These are phyloP conservation scores for Cryptocephalus primarius DNA, from an alignment of 2,888 invertebrate genomes.

Conservation along the genomic window DNA sequence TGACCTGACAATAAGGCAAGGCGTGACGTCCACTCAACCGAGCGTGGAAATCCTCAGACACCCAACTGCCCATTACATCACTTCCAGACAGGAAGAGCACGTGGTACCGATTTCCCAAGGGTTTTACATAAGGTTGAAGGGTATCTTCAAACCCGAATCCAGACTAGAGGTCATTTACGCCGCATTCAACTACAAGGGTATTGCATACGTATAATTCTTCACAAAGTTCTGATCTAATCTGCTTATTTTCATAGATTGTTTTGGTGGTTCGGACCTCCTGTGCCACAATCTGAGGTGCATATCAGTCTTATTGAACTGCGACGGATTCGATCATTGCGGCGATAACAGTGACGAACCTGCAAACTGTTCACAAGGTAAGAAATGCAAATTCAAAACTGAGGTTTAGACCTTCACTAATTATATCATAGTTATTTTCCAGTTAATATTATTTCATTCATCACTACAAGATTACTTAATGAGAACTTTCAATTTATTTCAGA, in stretches of 20 bases:
- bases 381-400: background rate
- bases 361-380: slow-evolving; percentile 44
- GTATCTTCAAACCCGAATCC: slow-evolving; percentile 51
- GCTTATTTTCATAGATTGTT: slow-evolving; percentile 45
- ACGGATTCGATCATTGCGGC: slow-evolving; percentile 68
- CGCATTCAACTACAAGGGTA: slow-evolving; percentile 59
- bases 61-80: slow-evolving; percentile 32
- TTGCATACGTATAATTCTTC: slow-evolving; percentile 1
- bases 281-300: slow-evolving; percentile 64
- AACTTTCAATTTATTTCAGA: too few relatives aligned
- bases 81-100: slow-evolving; percentile 42
- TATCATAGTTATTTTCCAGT: too few relatives aligned
- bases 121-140: slow-evolving; percentile 57
- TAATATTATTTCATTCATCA: too few relatives aligned
- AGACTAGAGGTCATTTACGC: slow-evolving; percentile 58
- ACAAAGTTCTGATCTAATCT: background rate
- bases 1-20: slow-evolving; percentile 53
- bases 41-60: slow-evolving; percentile 47
- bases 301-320: slow-evolving; percentile 54
- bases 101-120: slow-evolving; percentile 51
- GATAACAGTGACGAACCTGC: slow-evolving; percentile 57
- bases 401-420: slow-evolving; percentile 9
- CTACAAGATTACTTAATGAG: too few relatives aligned
- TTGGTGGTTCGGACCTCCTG: slow-evolving; percentile 54
- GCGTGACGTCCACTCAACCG: slow-evolving; percentile 52